Percentiles rank a stretch among this genome's conserved stretches.
Evolutionary conservation across 2,888 invertebrate species (phyloP).

Genomic region (Trichacis sp.): DNA sequence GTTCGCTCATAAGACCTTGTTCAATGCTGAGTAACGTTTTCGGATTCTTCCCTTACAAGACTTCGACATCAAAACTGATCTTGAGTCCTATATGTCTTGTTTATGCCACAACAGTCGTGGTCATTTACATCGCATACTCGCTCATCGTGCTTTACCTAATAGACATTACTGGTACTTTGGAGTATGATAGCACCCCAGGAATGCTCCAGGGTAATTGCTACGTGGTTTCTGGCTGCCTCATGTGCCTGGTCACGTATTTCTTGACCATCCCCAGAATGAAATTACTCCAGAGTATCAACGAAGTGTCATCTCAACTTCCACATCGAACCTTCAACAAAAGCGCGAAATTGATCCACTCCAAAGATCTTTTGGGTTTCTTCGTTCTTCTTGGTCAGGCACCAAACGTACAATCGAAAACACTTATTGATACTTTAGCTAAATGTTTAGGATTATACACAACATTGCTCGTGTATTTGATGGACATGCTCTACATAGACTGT

Average conservation of each 20-base stretch:
- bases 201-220: conserved; percentile 50
- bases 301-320: conserved; percentile 44
- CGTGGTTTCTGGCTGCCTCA: conserved; percentile 35
- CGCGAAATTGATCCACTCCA: conserved; percentile 47
- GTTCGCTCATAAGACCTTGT: conserved; percentile 46
- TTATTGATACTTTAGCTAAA: conserved; percentile 21
- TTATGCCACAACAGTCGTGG: conserved; percentile 40
- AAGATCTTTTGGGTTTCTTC: conserved; percentile 47
- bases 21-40: conserved; percentile 45
- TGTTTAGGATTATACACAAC: conserved; percentile 42
- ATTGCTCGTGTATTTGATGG: conserved; percentile 48
- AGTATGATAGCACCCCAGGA: conserved; percentile 42
- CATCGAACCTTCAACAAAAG: conserved; percentile 33
- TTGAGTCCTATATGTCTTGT: conserved; percentile 43
- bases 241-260: conserved; percentile 36
- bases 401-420: conserved; percentile 29
- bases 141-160: conserved; percentile 36
- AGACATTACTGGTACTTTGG: conserved; percentile 28
- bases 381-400: conserved; percentile 43
- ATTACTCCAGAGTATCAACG: conserved; percentile 43
- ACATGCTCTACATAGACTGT: conserved; percentile 50
- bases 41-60: conserved; percentile 51
- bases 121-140: conserved; percentile 1
- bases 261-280: conserved; percentile 33
- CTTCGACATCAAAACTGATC: conserved; percentile 32